Conservation (phyloP, 2,113 vertebrate genomes). For the Ailuropoda melanoleuca region DNA sequence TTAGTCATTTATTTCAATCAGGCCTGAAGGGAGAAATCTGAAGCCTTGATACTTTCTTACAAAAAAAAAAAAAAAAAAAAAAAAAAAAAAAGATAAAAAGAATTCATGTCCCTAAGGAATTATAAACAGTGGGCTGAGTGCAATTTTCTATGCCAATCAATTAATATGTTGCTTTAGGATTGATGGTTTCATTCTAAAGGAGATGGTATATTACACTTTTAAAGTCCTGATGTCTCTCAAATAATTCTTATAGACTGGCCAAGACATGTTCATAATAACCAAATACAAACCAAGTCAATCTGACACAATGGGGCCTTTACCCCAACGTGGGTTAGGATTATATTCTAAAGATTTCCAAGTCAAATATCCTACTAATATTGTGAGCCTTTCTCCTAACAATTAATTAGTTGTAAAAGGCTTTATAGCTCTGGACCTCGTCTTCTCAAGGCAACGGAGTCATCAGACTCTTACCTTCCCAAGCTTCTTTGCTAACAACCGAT, state of each 20-base stretch:
- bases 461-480: not conserved
- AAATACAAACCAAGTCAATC: not conserved
- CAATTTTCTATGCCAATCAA: not conserved
- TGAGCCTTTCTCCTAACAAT: not conserved
- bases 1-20: slow-evolving; percentile 48
- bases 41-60: not conserved
- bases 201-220: not conserved
- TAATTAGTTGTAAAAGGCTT: not conserved
- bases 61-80: not conserved
- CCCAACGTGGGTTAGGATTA: not conserved
- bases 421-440: not conserved
- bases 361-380: not conserved
- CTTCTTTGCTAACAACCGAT: not conserved
- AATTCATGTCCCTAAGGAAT: not conserved
- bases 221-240: not conserved
- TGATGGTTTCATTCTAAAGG: not conserved
- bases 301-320: not conserved
- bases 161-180: not conserved
- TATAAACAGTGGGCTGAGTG: not conserved
- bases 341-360: not conserved
- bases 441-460: not conserved
- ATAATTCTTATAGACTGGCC: not conserved
- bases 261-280: not conserved
- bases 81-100: not conserved
- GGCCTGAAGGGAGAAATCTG: not conserved